Evolutionary conservation across 2,113 vertebrate genomes (phyloP), one percentile per base, ranked within the genome.

Genomic region (Mirza zaza): DNA sequence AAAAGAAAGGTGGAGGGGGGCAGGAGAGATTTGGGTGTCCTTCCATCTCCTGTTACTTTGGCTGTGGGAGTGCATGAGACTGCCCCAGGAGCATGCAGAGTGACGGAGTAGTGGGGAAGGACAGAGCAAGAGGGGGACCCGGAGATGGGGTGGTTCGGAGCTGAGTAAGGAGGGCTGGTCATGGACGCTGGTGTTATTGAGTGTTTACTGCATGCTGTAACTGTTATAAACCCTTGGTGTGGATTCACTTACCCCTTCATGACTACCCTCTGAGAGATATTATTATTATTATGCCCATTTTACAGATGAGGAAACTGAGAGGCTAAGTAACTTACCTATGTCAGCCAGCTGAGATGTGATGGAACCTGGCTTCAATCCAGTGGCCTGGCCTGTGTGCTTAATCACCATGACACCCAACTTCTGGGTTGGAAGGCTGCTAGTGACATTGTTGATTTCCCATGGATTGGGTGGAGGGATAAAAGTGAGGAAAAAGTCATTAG

Each of bases 341-440:
- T 21, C 42, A 18, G 82, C 70, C 23, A 63, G 59, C 57, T 36
- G 15, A 5, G 1, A 5, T 8, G 36, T 5, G 2, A 59, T 34
- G 39, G 55, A 45, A 25, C 36, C 48, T 13, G 1, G 68, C 48
- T 39, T 84, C 70, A 25, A 8, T 18, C 77, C 34, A 5, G 20
- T 2, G 20, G 32, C 36, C 29, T 25, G 39, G 52, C 45, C 77
- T 17, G n/a, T 0, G 70, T 6, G 70, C 93, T 36, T 27, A 2
- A 3, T 27, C 83, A 36, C 0, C 3, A 0, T 0, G 13, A 17
- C 32, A 5, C n/a, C 71, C 17, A 3, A 2, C 50, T 36, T 81
- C 70, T 6, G 14, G 50, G 27, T 2, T 6, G 21, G 45, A 27
- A 0, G 4, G 70, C 7, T 17, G 39, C 59, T 48, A 65, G 42